Base-by-base conservation (phyloP, 2,888 invertebrate species). In the Caenorhabditis angaria region DNA sequence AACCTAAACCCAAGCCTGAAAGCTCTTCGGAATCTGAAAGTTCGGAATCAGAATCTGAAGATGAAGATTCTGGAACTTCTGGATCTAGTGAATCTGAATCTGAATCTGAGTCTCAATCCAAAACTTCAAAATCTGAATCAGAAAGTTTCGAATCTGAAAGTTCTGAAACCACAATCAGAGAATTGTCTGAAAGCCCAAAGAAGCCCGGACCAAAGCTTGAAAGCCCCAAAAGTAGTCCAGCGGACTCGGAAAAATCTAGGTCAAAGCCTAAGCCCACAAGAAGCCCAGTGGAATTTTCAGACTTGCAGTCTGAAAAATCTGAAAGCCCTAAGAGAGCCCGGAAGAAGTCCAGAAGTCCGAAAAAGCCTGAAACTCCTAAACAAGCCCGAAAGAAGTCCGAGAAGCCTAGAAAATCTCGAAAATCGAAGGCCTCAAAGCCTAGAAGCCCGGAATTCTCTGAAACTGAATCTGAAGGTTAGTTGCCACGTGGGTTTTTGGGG, bases 41-140 rank as follows among this genome's bases (percentile, higher is more conserved):
- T n/a, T n/a, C n/a, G 51, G 51, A 51, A 4, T 51, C 51, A 24
- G 51, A 51, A 51, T 51, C 25, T 8, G 51, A 51, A 10, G n/a
- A n/a, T n/a, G n/a, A n/a, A n/a, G n/a, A n/a, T n/a, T n/a, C n/a
- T n/a, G n/a, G n/a, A n/a, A n/a, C n/a, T n/a, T n/a, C n/a, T n/a
- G 50, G 20, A 48, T 4, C 5, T 48, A 18, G 28, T 3, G 29
- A 54, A 28, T 27, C 27, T 27, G 54, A 56, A 14, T 25, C 58
- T 41, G 54, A 54, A 10, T 27, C 54, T 5, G 54, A 54, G 14
- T 54, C 54, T 25, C 8, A 25, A 18, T 27, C 54, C 27, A 14
- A 48, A 14, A n/a, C 4, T 12, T 54, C 54, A 27, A 12, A 18
- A 1, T 25, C 54, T 8, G 8, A 25, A 54, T 27, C 54, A 24